Evolutionary conservation across 2,113 vertebrate genomes (phyloP).

Genomic region (Xyliphius kryptos): DNA sequence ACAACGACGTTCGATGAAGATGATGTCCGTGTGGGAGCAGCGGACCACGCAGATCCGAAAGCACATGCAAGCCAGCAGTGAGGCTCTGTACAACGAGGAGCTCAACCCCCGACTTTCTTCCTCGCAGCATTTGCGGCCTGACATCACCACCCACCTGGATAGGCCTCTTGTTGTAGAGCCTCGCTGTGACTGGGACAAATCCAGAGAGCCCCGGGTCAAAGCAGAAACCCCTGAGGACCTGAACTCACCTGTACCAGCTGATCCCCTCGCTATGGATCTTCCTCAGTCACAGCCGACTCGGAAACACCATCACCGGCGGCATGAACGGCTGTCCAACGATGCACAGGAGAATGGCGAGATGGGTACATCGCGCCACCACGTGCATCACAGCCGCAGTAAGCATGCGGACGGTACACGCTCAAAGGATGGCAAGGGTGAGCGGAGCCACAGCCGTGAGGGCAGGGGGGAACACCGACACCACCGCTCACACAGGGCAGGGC

Average conservation of each 20-base stretch:
- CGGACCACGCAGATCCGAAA: slow-evolving; percentile 82
- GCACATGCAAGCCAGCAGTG: slow-evolving; percentile 82
- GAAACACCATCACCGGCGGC: slow-evolving; percentile 75
- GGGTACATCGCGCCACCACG: slow-evolving; percentile 45
- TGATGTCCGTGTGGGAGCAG: slow-evolving; percentile 92
- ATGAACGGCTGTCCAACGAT: slow-evolving; percentile 48
- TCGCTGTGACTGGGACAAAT: slow-evolving; percentile 51
- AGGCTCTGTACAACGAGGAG: slow-evolving; percentile 84
- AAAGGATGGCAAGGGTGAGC: slow-evolving; percentile 68
- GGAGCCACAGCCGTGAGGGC: slow-evolving; percentile 67
- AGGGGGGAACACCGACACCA: slow-evolving; percentile 69
- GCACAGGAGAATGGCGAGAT: slow-evolving; percentile 61
- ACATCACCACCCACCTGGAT: slow-evolving; percentile 90
- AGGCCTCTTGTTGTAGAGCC: slow-evolving; percentile 84
- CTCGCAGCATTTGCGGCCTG: slow-evolving; percentile 74
- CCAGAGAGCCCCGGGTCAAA: slow-evolving; percentile 26
- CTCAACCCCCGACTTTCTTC: slow-evolving; percentile 65
- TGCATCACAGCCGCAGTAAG: slow-evolving; percentile 78
- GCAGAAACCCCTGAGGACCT: slow-evolving; percentile 51
- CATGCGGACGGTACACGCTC: slow-evolving; percentile 61
- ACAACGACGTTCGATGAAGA: slow-evolving; percentile 82
- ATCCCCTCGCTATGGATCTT: slow-evolving; percentile 12
- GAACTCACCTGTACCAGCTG: slow-evolving; percentile 12
- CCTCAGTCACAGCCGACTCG: slow-evolving; percentile 52
- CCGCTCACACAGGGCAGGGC: slow-evolving; percentile 57